Base-by-base conservation (phyloP, 2,113 vertebrate genomes). In the Nothobranchius kuhntae region DNA sequence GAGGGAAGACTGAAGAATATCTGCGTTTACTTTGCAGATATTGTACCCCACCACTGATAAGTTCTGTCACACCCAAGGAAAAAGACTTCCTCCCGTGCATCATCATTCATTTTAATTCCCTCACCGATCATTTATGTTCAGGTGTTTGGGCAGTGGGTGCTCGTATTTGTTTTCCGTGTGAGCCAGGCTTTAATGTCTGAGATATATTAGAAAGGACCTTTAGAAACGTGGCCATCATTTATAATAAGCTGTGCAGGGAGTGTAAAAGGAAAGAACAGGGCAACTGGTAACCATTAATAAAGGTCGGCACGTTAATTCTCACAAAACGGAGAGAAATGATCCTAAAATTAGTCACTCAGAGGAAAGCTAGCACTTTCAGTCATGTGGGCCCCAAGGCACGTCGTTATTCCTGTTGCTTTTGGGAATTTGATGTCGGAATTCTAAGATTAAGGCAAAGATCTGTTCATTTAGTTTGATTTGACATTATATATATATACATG, bases 61-160 rank as follows among this genome's bases (percentile, higher is more conserved):
- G 72, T 65, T 58, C 76, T 77, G 73, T 78, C 73, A 75, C 71
- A 72, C 51, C 44, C 52, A 44, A 15, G 66, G 75, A 80, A 71
- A 87, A 73, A 67, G 56, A 80, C 64, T 69, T 57, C 36, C 60
- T 48, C 68, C 26, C 36, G 62, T 64, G 71, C 64, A 75, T 68
- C 73, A 75, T 84, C 65, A 8, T 75, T 84, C 78, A 85, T 61
- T 73, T 77, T 77, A 82, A 85, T 81, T 77, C 67, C 56, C 56
- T 77, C 84, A 82, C 86, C 81, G 68, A 85, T 84, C 84, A 77
- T 54, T 73, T 53, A 11, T 69, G 56, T 59, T 36, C 17, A 0
- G 11, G 44, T 54, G 53, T 83, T 81, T 77, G 61, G 61, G 62
- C 66, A 64, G 71, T 67, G 68, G 53, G 45, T 68, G 71, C 14